These are phyloP conservation scores for Cyclargus thomasi DNA, from an alignment of 1,140 invertebrate genomes.

Conservation along the genomic window DNA sequence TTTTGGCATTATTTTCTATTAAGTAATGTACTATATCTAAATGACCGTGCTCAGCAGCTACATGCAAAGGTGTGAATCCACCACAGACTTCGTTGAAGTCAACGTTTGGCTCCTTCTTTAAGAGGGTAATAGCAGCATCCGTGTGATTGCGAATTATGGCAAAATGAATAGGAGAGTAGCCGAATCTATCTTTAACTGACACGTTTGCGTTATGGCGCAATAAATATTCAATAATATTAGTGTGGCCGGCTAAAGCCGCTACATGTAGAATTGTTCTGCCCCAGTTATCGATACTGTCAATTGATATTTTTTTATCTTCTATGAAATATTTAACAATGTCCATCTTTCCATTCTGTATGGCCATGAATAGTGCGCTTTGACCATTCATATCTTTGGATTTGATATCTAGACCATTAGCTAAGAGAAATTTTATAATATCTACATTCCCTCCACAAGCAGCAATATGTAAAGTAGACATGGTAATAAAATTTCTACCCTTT, in stretches of 20 bases:
- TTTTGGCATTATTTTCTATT: not conserved
- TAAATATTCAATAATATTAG: slow-evolving; percentile 7
- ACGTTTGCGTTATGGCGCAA: not conserved
- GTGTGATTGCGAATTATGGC: slow-evolving; percentile 3
- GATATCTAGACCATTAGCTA: slow-evolving; percentile 5
- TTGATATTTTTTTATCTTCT: not conserved
- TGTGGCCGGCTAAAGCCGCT: not conserved
- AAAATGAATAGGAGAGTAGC: not conserved
- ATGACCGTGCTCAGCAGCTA: slow-evolving; percentile 9
- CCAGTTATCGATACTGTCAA: not conserved
- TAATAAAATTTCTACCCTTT: not conserved
- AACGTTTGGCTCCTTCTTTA: not conserved
- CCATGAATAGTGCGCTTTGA: not conserved
- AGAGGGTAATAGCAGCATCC: not conserved
- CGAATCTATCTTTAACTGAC: not conserved
- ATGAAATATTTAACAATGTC: slow-evolving; percentile 6
- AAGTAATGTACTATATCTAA: slow-evolving; percentile 1
- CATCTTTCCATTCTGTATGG: not conserved
- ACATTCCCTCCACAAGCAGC: slow-evolving; percentile 7
- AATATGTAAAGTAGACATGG: slow-evolving; percentile 2
- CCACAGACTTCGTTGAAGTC: not conserved
- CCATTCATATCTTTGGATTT: slow-evolving; percentile 7
- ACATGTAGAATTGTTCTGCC: not conserved
- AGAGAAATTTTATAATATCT: slow-evolving; percentile 12
- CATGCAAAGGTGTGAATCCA: slow-evolving; percentile 2